A percentile compares a stretch with the other conserved stretches of the same genome.
Evolutionary conservation across 2,888 invertebrate genomes (phyloP).

Genomic region (Serripes groenlandicus): DNA sequence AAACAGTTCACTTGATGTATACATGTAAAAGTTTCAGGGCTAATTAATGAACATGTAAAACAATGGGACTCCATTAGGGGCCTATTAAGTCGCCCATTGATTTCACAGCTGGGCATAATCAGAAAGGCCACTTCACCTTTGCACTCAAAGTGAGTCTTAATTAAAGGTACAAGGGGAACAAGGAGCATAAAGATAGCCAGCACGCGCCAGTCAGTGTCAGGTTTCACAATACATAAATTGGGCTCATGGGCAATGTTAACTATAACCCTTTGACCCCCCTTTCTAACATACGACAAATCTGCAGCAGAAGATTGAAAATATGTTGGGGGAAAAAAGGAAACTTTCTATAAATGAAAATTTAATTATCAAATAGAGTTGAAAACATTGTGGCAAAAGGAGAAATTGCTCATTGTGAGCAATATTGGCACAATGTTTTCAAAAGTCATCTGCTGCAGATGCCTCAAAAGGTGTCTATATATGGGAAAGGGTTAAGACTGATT

Average conservation of each 20-base stretch:
- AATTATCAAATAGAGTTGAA: background rate
- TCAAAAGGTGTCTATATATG: too few relatives aligned
- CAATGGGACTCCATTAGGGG: constrained; percentile 12
- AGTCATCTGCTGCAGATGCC: background rate
- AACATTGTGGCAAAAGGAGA: constrained; percentile 2
- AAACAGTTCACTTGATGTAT: too few relatives aligned
- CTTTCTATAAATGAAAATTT: too few relatives aligned
- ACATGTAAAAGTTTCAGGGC: too few relatives aligned
- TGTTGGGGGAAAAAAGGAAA: too few relatives aligned
- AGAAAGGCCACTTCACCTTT: constrained; percentile 14
- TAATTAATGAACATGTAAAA: too few relatives aligned
- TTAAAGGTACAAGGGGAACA: constrained; percentile 20
- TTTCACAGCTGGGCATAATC: constrained; percentile 38
- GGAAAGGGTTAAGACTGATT: too few relatives aligned
- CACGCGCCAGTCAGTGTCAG: constrained; percentile 43
- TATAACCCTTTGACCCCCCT: background rate
- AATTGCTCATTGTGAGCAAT: background rate
- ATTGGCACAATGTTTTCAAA: background rate
- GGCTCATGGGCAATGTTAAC: background rate
- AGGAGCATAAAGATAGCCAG: constrained; percentile 34
- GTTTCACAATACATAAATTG: constrained; percentile 24
- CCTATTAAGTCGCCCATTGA: constrained; percentile 15
- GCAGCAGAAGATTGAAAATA: background rate
- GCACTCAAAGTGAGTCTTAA: constrained; percentile 31
- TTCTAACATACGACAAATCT: background rate